Conservation (phyloP, 1,140 invertebrate species). For the Bombyx mandarina region DNA sequence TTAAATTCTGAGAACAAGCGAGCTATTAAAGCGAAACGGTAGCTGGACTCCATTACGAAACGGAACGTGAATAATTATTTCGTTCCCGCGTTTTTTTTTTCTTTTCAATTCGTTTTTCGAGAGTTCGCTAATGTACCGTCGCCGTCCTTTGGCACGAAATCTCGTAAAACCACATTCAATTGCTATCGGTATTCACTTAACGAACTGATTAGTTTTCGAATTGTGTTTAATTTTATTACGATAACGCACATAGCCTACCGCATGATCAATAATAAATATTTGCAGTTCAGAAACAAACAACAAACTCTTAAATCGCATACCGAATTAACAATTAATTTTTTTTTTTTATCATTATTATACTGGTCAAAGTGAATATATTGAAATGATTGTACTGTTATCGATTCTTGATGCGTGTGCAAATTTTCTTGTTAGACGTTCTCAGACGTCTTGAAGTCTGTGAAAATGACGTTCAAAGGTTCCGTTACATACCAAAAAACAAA, state of each 20-base stretch:
- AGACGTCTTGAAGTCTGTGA: too few species aligned
- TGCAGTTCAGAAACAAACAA: too few species aligned
- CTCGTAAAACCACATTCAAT: slow-evolving; percentile 67
- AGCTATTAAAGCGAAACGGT: slow-evolving; percentile 66
- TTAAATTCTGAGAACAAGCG: slow-evolving; percentile 68
- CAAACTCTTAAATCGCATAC: too few species aligned
- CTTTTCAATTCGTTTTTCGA: slow-evolving; percentile 57
- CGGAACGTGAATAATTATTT: slow-evolving; percentile 70
- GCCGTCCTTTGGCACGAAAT: slow-evolving; percentile 50
- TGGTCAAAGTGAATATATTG: too few species aligned
- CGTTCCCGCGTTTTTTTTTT: slow-evolving; percentile 63
- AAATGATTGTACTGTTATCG: too few species aligned
- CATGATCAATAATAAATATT: too few species aligned
- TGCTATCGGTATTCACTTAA: slow-evolving; percentile 35
- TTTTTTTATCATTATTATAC: too few species aligned
- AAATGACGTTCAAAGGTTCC: too few species aligned
- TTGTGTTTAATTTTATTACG: slow-evolving; percentile 1
- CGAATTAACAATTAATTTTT: too few species aligned
- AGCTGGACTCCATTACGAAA: slow-evolving; percentile 64
- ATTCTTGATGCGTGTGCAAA: too few species aligned
- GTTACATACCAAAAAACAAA: too few species aligned
- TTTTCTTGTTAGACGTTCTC: too few species aligned
- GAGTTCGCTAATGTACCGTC: slow-evolving; percentile 58
- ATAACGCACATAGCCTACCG: not conserved
- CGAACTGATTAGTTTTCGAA: slow-evolving; percentile 33